Conservation (phyloP, 35 echinoderm and acorn worm species). For the Ophiothrix spiculata region DNA sequence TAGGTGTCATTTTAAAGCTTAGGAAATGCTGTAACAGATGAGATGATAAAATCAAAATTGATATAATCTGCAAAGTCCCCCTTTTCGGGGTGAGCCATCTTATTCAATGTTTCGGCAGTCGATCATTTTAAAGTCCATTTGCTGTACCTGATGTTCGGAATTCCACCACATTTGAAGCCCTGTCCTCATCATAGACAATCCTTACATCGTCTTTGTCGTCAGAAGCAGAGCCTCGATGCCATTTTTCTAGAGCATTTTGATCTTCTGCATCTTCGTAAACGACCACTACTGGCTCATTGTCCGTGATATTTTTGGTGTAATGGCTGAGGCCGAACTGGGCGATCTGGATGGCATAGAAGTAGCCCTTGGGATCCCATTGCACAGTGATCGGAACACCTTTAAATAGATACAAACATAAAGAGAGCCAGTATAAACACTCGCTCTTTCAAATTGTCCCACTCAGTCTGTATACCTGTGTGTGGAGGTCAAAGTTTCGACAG, state of each 20-base stretch:
- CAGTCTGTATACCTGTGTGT: too few species aligned
- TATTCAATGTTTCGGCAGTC: too few species aligned
- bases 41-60: too few species aligned
- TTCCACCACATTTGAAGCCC: conserved; percentile 54
- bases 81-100: too few species aligned
- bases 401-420: too few species aligned
- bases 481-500: too few species aligned
- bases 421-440: too few species aligned
- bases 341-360: conserved; percentile 99
- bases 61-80: too few species aligned
- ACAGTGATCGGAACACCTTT: conserved; percentile 93
- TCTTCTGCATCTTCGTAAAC: conserved; percentile 68
- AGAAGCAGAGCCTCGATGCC: conserved; percentile 24
- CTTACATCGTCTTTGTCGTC: conserved; percentile 46
- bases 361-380: conserved; percentile 88
- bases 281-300: conserved; percentile 47
- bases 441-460: too few species aligned
- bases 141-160: conserved; percentile 61
- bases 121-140: too few species aligned
- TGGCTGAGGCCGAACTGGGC: conserved; percentile 97
- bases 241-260: not conserved
- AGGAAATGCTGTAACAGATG: too few species aligned
- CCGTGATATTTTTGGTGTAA: conserved; percentile 95
- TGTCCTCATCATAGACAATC: conserved; percentile 39
- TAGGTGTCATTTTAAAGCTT: too few species aligned